Base-by-base conservation (phyloP, 2,113 vertebrate species). In the Phylloscopus whistleri region DNA sequence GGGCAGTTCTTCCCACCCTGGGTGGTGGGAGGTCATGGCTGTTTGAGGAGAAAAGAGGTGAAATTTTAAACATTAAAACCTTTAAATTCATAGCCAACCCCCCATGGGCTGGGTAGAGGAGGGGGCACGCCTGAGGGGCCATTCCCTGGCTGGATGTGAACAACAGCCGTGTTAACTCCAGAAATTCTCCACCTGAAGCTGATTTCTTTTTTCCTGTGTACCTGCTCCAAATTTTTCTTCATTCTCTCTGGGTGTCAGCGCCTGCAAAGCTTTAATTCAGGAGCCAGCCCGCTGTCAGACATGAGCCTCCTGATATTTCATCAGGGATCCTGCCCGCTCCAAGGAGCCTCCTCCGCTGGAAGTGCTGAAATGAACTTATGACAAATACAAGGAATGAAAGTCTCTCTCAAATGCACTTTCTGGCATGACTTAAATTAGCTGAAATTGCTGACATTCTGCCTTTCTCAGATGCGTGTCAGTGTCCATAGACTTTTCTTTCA, bases 371-470 rank as follows among this genome's bases (percentile, higher is more conserved):
- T 83, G 90, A 89, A 52, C 55, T 49, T 33, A 39, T 79, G 85
- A 94, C 88, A 95, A 81, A 95, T 62, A 80, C 33, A 17, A 8
- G 63, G 84, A 56, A 43, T 95, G 95, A 97, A 94, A 93, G 66
- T 92, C 84, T 84, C 80, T 64, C 13, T 69, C 10, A 81, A 72
- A 68, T 58, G 86, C 63, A 8, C 78, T 70, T 92, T 24, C 77
- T 90, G 91, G 55, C 94, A 49, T 35, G 33, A 76, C 60, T 96
- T 90, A 89, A 96, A 91, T 92, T 72, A 93, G 76, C 86, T 87
- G 83, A 52, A 95, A 79, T 91, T 94, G 96, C 93, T 96, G 96
- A 81, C 91, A 46, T 77, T 92, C 89, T 87, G 95, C 90, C 60
- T 96, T 91, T 93, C 89, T 94, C 91, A 49, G 95, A 23, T 80